Evolutionary conservation across 2,888 invertebrate genomes (phyloP), one percentile per base, ranked within the genome.

Genomic region (Tetragonula carbonaria): DNA sequence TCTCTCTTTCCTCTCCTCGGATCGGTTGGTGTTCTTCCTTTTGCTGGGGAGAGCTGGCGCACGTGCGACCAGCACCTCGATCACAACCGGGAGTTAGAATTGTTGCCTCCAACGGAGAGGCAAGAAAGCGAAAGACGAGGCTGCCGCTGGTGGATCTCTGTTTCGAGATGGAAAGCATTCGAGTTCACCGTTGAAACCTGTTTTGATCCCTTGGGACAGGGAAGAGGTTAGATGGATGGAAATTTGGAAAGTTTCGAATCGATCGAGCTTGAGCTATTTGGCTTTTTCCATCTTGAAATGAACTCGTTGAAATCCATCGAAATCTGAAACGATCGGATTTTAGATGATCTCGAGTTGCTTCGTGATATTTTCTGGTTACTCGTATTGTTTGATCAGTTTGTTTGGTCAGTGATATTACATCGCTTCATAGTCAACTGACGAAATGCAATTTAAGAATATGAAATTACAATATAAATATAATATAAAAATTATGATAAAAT

Each of bases 11-110:
- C 33, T 53, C 63, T 3, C 2, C 33, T 33, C 45, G 8, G 16
- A 68, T 62, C 45, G 23, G 50, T 55, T 63, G 45, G 45, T 45
- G 73, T 77, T 77, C 76, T 78, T 83, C 68, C 68, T 86, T 86
- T 90, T 80, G 76, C 85, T 68, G 81, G 68, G 38, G 76, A 63
- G 78, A 86, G 80, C 70, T 45, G 77, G 90, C 93, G 93, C 93
- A 92, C 93, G 93, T 92, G 93, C 93, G 92, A 86, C 87, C 87
- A 90, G 86, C 93, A 92, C 91, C 91, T 92, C 85, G 83, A 87
- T 75, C 90, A 28, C 28, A 91, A 90, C 88, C 86, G 87, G 86
- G 85, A 67, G 45, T 67, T 71, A 78, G 78, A 86, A 75, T 28
- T 28, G 28, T 28, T 28, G 82, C 84, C 51, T 66, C 73, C 23